Base-by-base conservation (phyloP, 2,797 vertebrate species). In the Distichodus sexfasciatus region DNA sequence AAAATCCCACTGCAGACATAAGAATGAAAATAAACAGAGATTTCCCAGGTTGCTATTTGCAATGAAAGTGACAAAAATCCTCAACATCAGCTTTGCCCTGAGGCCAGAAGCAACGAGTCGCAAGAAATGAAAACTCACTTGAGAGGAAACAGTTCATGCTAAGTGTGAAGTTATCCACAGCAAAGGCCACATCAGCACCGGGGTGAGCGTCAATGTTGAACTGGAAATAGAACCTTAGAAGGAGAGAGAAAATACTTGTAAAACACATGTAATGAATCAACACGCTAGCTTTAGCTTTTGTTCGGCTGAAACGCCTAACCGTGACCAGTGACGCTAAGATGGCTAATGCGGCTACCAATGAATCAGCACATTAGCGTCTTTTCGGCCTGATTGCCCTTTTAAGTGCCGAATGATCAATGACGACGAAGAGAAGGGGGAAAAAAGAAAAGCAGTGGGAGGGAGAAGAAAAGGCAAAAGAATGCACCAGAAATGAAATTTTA, bases 111-210 rank as follows among this genome's bases (percentile, higher is more conserved):
- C 8, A 17, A 8, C 4, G 26, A 41, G 15, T 12, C 9, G 4
- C 4, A 19, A 31, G 59, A 55, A 3, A 26, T 12, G 10, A 19
- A 51, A 75, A 93, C 96, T 98, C 86, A 99, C 97, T 96, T 87
- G 96, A 93, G 86, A 99, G 87, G 77, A 98, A 99, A 83, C 97
- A 99, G 85, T 96, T 94, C 90, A 98, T 91, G 71, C 94, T 98
- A 83, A 99, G 90, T 66, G 96, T 97, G 77, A 98, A 80, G 76
- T 99, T 98, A 90, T 97, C 95, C 68, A 99, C 90, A 69, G 92
- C 94, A 83, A 96, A 85, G 24, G 91, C 77, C 74, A 94, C 92
- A 79, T 91, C 86, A 6, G 92, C 86, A 77, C 93, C 93, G 83
- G 86, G 91, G 66, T 89, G 91, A 85, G 94, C 93, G 48, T 94